Base-by-base conservation (phyloP, 53 echinoderm and acorn worm species). In the Apostichopus leukothele region DNA sequence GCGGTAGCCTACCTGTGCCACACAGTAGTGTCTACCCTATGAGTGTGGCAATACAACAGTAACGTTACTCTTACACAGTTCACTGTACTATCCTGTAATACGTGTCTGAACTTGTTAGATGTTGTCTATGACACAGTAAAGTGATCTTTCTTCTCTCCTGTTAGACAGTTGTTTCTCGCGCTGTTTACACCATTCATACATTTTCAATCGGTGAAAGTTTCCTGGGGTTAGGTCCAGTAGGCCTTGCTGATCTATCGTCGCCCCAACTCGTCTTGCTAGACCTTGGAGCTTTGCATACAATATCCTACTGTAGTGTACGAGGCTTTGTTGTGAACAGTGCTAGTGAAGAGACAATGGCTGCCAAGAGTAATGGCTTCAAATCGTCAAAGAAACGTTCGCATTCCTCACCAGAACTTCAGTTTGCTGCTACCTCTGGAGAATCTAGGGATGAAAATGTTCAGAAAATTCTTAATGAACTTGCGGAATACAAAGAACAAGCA, bases 321-420 rank as follows among this genome's bases (percentile, higher is more conserved):
- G 75, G 75, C 21, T n/a, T 14, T 75, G 9, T 75, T 9, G 9
- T 5, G 50, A 11, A 79, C n/a, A 54, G 55, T 50, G 50, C 53
- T 25, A 25, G 25, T 25, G 25, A 25, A 25, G 25, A 19, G 25
- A 63, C 19, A 21, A 83, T 83, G 59, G 60, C 83, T 63, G 8
- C 8, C 22, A 21, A n/a, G 60, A 20, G 21, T 19, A 25, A 14
- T 53, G 27, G 60, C 55, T 63, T 83, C 16, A 52, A 83, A 19
- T 83, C 63, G 7, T 57, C 83, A 4, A 83, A 83, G 26, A 54
- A 83, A 13, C 83, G 83, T 3, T 83, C 83, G 9, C 83, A 83
- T 55, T 83, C 83, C 0, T 83, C 83, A 12, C 83, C 83, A 83
- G 83, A 83, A 27, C 63, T 83, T 18, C 83, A 78, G 53, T 52